phyloP scores from a whole-genome alignment of 2,797 vertebrate species.

The Cynodonichthys magdalenae region DNA sequence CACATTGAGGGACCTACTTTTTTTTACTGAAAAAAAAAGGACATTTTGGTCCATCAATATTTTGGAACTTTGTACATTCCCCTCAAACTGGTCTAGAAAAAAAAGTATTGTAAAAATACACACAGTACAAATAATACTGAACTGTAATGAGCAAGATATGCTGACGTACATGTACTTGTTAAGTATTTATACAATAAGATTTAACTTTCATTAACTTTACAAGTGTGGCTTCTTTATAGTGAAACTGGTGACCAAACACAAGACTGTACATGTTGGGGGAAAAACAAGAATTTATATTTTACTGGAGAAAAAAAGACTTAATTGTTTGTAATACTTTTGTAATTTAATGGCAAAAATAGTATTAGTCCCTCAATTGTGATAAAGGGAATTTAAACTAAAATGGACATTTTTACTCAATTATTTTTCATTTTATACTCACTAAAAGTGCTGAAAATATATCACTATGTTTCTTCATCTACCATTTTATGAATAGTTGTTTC shows the following conservation, averaged over 20 bases:
- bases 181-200: slow-evolving; percentile 92
- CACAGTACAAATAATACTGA: slow-evolving; percentile 98
- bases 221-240: slow-evolving; percentile 85
- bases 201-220: slow-evolving; percentile 80
- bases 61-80: slow-evolving; percentile 84
- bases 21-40: slow-evolving; percentile 83
- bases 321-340: slow-evolving; percentile 52
- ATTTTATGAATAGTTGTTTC: slow-evolving; percentile 58
- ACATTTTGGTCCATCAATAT: slow-evolving; percentile 91
- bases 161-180: slow-evolving; percentile 88
- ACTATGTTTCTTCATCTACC: slow-evolving; percentile 57
- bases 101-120: slow-evolving; percentile 97
- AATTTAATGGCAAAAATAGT: slow-evolving; percentile 53
- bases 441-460: slow-evolving; percentile 81
- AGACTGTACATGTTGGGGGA: slow-evolving; percentile 87
- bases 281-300: slow-evolving; percentile 89
- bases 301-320: slow-evolving; percentile 80
- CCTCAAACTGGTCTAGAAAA: slow-evolving; percentile 91
- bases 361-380: slow-evolving; percentile 29
- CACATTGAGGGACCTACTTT: slow-evolving; percentile 93
- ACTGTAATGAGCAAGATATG: slow-evolving; percentile 94
- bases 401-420: slow-evolving; percentile 37
- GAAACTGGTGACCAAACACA: slow-evolving; percentile 90
- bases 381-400: slow-evolving; percentile 37
- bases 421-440: slow-evolving; percentile 68